These are phyloP conservation scores for Andrena haemorrhoa DNA, from an alignment of 2,888 invertebrate species.

Conservation along the genomic window DNA sequence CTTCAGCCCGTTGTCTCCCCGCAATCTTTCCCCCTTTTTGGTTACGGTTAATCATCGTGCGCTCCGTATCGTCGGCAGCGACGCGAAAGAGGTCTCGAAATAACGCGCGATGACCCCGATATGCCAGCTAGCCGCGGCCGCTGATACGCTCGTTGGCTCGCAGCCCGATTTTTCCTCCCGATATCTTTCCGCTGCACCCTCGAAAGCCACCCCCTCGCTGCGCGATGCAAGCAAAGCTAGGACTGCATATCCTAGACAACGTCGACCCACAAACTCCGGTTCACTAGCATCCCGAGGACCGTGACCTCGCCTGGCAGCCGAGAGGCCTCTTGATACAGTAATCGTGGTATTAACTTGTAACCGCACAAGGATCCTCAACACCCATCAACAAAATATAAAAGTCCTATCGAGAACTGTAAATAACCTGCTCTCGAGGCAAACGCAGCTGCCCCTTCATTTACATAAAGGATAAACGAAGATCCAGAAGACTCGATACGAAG, in stretches of 20 bases:
- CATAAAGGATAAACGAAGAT: too few relatives aligned
- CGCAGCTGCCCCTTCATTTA: too few relatives aligned
- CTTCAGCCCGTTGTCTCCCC: background rate
- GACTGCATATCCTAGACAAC: constrained; percentile 2
- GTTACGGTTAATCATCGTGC: constrained; percentile 45
- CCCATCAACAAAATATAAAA: too few relatives aligned
- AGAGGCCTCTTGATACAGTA: too few relatives aligned
- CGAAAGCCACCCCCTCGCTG: constrained; percentile 35
- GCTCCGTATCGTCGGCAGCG: constrained; percentile 35
- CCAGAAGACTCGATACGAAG: too few relatives aligned
- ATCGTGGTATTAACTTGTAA: too few relatives aligned
- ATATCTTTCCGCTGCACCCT: constrained; percentile 58
- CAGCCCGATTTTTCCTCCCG: constrained; percentile 70
- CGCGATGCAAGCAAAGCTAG: constrained; percentile 4
- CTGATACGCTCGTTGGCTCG: constrained; percentile 64
- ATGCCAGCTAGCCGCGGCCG: constrained; percentile 43
- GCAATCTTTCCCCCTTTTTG: background rate
- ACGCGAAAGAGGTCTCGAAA: constrained; percentile 67
- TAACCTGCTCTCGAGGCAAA: too few relatives aligned
- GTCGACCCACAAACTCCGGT: background rate
- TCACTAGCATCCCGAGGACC: background rate
- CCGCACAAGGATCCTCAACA: too few relatives aligned
- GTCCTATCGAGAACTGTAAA: too few relatives aligned
- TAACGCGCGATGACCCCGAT: constrained; percentile 72
- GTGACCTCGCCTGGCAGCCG: too few relatives aligned